phyloP scores from a whole-genome alignment of 2,797 vertebrate genomes.

The Pristis pectinata region DNA sequence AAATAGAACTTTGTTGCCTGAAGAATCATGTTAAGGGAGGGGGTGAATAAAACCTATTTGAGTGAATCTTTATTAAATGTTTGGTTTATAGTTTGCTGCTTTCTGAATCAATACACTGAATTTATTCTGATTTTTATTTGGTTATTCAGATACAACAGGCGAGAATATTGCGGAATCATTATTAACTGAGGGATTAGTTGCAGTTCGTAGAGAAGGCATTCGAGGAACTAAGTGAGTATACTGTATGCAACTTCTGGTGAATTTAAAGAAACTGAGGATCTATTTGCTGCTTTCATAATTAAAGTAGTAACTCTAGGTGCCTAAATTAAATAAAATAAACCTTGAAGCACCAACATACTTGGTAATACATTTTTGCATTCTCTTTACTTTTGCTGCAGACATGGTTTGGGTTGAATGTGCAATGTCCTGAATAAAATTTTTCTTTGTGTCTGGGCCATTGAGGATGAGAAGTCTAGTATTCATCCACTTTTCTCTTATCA shows the following conservation, averaged over 20 bases:
- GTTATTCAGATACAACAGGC: constrained; percentile 70
- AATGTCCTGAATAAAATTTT: background rate
- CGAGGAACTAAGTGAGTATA: constrained; percentile 70
- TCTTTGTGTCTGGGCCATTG: no score
- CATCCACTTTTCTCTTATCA: background rate
- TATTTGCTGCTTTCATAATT: background rate
- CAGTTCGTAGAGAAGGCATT: constrained; percentile 84
- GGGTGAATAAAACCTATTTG: background rate
- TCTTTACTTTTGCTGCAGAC: background rate
- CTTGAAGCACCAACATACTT: background rate
- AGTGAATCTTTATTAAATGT: background rate
- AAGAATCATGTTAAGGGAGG: no score
- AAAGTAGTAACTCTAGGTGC: background rate
- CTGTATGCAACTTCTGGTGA: background rate
- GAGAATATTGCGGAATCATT: constrained; percentile 91
- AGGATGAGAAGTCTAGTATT: background rate
- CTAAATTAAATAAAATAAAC: background rate
- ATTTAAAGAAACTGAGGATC: background rate
- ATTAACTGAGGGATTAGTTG: constrained; percentile 81
- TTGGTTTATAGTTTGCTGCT: background rate
- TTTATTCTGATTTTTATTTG: background rate
- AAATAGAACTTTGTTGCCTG: no score
- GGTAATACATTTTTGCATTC: background rate
- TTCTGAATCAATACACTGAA: background rate
- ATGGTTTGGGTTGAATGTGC: background rate